A percentile compares a stretch with the other conserved stretches of the same genome.
These are phyloP conservation scores for Epinotia brunnichana DNA, from an alignment of 2,888 invertebrate species.

Conservation along the genomic window DNA sequence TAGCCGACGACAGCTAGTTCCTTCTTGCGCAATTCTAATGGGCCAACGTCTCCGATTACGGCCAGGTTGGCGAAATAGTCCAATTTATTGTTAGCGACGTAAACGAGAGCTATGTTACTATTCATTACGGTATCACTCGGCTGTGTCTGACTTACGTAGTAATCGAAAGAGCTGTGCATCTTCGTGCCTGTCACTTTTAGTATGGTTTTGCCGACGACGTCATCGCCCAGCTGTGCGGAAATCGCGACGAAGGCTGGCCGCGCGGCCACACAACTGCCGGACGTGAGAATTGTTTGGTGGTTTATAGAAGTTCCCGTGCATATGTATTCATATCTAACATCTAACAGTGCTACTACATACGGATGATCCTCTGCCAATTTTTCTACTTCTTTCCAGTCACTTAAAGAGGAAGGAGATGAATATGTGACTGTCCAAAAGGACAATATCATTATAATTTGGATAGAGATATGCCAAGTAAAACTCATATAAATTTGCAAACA, in stretches of 20 bases:
- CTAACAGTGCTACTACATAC: slow-evolving; percentile 65
- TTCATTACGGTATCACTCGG: slow-evolving; percentile 59
- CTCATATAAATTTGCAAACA: slow-evolving; percentile 53
- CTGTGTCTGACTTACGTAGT: slow-evolving; percentile 52
- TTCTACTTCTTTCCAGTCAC: slow-evolving; percentile 56
- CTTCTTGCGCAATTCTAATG: slow-evolving; percentile 59
- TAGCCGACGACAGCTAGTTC: slow-evolving; percentile 61
- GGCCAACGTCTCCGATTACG: slow-evolving; percentile 58
- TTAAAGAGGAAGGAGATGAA: slow-evolving; percentile 7
- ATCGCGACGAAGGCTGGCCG: slow-evolving; percentile 58
- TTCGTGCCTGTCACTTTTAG: slow-evolving; percentile 55
- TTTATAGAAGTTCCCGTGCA: slow-evolving; percentile 67
- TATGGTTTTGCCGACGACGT: slow-evolving; percentile 51
- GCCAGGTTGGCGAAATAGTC: slow-evolving; percentile 55
- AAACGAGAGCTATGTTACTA: slow-evolving; percentile 68
- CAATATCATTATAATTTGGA: slow-evolving; percentile 31
- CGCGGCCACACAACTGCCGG: slow-evolving; percentile 61
- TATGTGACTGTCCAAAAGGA: slow-evolving; percentile 7
- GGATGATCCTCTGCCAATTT: slow-evolving; percentile 65
- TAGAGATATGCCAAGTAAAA: slow-evolving; percentile 50
- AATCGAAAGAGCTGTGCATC: slow-evolving; percentile 61
- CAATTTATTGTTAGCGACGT: slow-evolving; percentile 55
- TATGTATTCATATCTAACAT: slow-evolving; percentile 54
- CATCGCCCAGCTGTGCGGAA: slow-evolving; percentile 56
- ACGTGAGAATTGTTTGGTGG: slow-evolving; percentile 62